A percentile compares a stretch with the other conserved stretches of the same genome.
These are phyloP conservation scores for Choloepus didactylus DNA, from an alignment of 2,797 vertebrate genomes.

Conservation along the genomic window DNA sequence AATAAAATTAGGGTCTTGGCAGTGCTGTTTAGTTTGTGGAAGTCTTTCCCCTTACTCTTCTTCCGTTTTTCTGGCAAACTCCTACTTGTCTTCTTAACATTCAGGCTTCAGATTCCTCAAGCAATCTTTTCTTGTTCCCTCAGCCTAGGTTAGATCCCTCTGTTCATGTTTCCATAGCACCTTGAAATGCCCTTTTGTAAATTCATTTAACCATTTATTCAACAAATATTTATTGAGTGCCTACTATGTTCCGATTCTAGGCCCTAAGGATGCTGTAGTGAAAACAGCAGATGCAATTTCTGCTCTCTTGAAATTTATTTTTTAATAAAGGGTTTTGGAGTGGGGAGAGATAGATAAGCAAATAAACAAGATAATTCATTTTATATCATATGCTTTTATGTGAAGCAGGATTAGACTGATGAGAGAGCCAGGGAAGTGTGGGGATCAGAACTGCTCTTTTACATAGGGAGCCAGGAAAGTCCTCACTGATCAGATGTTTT, in stretches of 20 bases:
- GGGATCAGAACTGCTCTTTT: neutral
- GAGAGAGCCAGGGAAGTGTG: neutral
- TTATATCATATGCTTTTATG: too few species aligned
- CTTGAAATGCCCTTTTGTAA: neutral
- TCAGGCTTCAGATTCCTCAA: neutral
- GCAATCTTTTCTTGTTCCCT: neutral
- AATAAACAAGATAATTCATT: neutral
- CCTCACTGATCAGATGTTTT: neutral
- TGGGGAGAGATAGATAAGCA: neutral
- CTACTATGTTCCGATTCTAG: neutral
- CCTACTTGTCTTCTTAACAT: neutral
- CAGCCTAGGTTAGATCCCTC: neutral
- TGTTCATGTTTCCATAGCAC: neutral
- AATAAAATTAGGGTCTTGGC: neutral
- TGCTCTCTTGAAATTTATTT: neutral
- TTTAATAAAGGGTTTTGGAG: neutral
- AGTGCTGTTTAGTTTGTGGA: neutral
- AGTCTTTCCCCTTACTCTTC: neutral
- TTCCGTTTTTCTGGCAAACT: neutral
- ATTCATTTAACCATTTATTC: neutral
- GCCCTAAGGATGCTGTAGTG: neutral
- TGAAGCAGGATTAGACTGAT: neutral
- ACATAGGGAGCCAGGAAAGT: neutral
- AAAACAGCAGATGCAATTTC: neutral
- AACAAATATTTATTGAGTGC: neutral